Base-by-base conservation (phyloP, 2,113 vertebrate species). In the Suncus etruscus region DNA sequence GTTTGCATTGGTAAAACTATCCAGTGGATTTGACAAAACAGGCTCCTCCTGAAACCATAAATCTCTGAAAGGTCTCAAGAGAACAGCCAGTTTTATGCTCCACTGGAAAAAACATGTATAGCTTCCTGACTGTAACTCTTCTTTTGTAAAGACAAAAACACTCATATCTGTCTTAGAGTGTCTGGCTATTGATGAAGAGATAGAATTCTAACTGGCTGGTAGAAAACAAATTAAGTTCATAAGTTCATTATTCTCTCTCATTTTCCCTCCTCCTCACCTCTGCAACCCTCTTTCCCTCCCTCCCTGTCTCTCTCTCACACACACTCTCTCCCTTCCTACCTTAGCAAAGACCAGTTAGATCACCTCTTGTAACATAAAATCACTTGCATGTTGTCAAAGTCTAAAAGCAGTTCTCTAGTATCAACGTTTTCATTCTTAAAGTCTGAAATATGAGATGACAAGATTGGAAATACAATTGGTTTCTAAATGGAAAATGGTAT, bases 1-100 rank as follows among this genome's bases (percentile, higher is more conserved):
- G 54, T 84, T 93, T 91, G 72, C 66, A 69, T 39, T 89, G 47
- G 24, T 83, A 90, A 95, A 91, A 91, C 27, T 84, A 89, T 54
- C 70, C 83, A 86, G 51, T 75, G 15, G 31, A 95, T 90, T 47
- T 86, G 63, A 94, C 51, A 93, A 88, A 90, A 73, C 54, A 83
- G 78, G 14, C 22, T 68, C 15, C 51, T 68, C 20, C 47, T 45
- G 12, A 94, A 93, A 94, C 72, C 88, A 85, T 73, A 90, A 80
- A 93, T 86, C 83, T 91, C 68, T 90, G 65, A 51, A 77, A 10
- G 68, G 70, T 83, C 48, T 93, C 79, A 89, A 79, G n/a, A 86
- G 70, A 91, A 79, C 58, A 94, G 20, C 10, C 50, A 72, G 29
- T 68, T 93, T 94, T 76, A 85, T 85, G 63, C 25, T 83, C 11